phyloP scores from a whole-genome alignment of 2,113 vertebrate species.

The Tachysurus vachellii region DNA sequence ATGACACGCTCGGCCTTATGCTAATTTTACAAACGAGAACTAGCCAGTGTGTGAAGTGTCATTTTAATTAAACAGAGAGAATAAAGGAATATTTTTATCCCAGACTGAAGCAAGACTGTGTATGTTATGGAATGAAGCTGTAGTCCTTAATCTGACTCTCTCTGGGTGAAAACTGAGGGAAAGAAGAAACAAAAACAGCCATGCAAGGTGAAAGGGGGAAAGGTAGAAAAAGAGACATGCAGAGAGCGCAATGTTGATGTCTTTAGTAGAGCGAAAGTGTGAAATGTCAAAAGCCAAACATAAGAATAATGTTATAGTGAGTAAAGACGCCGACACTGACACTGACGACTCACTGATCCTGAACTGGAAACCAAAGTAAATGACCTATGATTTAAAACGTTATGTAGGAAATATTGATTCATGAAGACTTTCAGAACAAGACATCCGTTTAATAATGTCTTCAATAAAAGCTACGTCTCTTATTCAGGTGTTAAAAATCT shows the following conservation, averaged over 20 bases:
- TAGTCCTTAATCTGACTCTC: neutral
- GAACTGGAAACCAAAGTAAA: neutral
- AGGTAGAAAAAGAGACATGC: neutral
- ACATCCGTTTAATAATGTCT: neutral
- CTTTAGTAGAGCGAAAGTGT: neutral
- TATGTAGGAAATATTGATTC: neutral
- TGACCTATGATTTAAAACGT: neutral
- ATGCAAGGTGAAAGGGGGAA: neutral
- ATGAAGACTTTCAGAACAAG: neutral
- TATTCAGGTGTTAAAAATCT: conserved; percentile 3
- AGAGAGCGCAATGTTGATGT: neutral
- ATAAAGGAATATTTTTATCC: conserved; percentile 16
- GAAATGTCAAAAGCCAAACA: neutral
- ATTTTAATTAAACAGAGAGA: conserved; percentile 33
- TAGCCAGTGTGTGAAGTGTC: conserved; percentile 26
- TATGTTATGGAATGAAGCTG: conserved; percentile 19
- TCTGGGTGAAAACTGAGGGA: neutral
- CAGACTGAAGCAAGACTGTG: conserved; percentile 28
- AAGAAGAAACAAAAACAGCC: neutral
- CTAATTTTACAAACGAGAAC: conserved; percentile 18
- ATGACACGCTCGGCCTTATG: conserved; percentile 19
- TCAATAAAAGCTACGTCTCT: neutral
- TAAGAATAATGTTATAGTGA: neutral
- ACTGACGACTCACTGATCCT: neutral
- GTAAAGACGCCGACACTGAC: too few species aligned